A percentile compares a stretch with the other conserved stretches of the same genome.
Evolutionary conservation across 2,888 invertebrate species (phyloP).

Genomic region (Chesias legatella): DNA sequence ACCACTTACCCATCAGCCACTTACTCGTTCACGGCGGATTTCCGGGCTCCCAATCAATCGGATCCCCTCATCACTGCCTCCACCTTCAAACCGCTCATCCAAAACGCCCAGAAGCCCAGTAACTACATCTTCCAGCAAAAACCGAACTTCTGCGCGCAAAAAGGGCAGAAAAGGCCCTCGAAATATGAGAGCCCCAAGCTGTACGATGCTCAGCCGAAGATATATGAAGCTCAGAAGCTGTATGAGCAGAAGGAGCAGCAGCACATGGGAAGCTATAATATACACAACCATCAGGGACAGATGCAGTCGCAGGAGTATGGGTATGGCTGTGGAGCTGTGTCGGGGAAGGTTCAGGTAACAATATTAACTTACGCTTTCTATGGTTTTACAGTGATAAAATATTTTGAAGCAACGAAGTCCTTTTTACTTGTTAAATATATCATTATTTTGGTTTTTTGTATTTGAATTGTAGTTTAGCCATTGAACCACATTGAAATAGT

Average conservation of each 20-base stretch:
- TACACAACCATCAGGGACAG: constrained; percentile 62
- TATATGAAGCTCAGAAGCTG: constrained; percentile 17
- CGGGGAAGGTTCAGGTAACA: constrained; percentile 68
- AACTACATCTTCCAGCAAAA: constrained; percentile 75
- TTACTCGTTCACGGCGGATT: constrained; percentile 91
- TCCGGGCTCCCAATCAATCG: constrained; percentile 83
- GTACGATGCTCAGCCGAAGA: constrained; percentile 11
- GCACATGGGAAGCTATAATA: constrained; percentile 51
- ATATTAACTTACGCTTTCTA: background rate
- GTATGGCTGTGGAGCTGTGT: constrained; percentile 57
- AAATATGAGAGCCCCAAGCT: constrained; percentile 34
- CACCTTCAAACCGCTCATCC: constrained; percentile 79
- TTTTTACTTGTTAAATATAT: too few species aligned
- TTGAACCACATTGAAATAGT: too few species aligned
- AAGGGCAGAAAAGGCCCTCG: constrained; percentile 53
- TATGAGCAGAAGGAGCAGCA: constrained; percentile 58
- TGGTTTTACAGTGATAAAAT: too few species aligned
- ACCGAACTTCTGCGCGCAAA: constrained; percentile 36
- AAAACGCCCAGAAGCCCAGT: constrained; percentile 63
- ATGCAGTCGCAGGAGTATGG: constrained; percentile 67
- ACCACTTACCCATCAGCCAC: constrained; percentile 85
- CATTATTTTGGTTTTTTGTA: too few species aligned
- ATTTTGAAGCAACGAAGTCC: too few species aligned
- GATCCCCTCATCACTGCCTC: constrained; percentile 77
- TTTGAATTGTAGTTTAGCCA: too few species aligned